Evolutionary conservation across 2,888 invertebrate genomes (phyloP), one percentile per base, ranked within the genome.

Genomic region (Stomorhina lunata): DNA sequence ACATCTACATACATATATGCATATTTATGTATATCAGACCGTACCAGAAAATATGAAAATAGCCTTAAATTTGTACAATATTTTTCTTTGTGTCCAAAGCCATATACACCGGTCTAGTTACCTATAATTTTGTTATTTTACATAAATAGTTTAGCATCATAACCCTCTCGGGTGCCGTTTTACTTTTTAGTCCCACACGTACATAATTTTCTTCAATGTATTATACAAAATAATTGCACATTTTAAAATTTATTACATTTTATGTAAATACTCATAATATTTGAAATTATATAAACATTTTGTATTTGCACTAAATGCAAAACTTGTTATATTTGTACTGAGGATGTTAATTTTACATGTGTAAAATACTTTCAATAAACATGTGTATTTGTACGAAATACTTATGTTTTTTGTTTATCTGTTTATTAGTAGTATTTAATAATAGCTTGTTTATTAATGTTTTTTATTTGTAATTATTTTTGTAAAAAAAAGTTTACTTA

Each of bases 171-270:
- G 80, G 81, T 45, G 83, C 84, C 68, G 84, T 85, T 84, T 85
- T 85, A 86, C 84, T 82, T 66, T 68, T 6, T 27, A 22, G n/a
- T 50, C 43, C 5, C 22, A 25, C 25, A 22, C 4, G 9, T 2
- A 37, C n/a, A 43, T 29, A 34, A 7, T 17, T 57, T 9, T 32
- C 9, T 55, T 65, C 6, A 25, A 29, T 17, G 17, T 32, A 10
- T 37, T 61, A 61, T 66, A 20, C 27, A 66, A 85, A 87, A 86
- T 86, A 85, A 87, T 86, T 86, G 80, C 84, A 84, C 84, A 86
- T 84, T 85, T 83, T 84, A 73, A 81, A 87, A 87, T 87, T 85
- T 87, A 88, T 88, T 85, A 84, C 82, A 84, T 63, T 86, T 87
- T 87, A 87, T 86, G 85, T 84, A 84, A 57, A 66, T 79, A 27